Evolutionary conservation across 2,888 invertebrate genomes (phyloP).

Genomic region (Agrotis exclamationis): DNA sequence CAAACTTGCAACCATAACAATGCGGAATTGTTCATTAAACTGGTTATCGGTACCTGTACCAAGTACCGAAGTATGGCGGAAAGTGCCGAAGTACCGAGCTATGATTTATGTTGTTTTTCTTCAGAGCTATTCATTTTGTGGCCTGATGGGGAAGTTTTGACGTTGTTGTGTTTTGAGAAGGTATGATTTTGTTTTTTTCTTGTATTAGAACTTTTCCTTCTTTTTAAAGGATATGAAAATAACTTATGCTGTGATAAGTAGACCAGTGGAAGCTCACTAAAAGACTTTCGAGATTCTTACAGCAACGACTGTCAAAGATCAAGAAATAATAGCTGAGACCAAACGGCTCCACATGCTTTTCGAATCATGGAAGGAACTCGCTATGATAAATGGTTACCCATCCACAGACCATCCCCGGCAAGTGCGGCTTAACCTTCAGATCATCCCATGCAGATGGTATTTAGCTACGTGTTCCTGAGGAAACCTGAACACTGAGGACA

Average conservation of each 20-base stretch:
- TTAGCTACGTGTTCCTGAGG: not conserved
- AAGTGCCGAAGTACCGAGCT: conserved; percentile 8
- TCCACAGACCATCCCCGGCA: too few relatives aligned
- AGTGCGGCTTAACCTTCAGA: too few relatives aligned
- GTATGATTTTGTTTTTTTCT: not conserved
- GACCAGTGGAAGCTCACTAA: too few relatives aligned
- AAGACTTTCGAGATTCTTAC: too few relatives aligned
- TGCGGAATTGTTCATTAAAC: conserved; percentile 55
- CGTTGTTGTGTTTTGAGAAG: conserved; percentile 4
- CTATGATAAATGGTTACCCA: too few relatives aligned
- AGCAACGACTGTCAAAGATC: too few relatives aligned
- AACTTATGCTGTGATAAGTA: too few relatives aligned
- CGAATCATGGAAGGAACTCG: too few relatives aligned
- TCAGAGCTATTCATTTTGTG: conserved; percentile 41
- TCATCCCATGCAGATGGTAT: too few relatives aligned
- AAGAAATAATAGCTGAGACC: too few relatives aligned
- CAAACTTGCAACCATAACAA: conserved; percentile 55
- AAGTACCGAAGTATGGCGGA: conserved; percentile 13
- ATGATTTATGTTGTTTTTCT: conserved; percentile 56
- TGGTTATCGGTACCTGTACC: conserved; percentile 42
- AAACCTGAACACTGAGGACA: not conserved
- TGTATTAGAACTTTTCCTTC: not conserved
- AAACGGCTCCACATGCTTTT: too few relatives aligned
- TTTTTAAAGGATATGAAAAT: too few relatives aligned
- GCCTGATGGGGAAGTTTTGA: conserved; percentile 11